These are phyloP conservation scores for Bombus huntii DNA, from an alignment of 1,140 invertebrate species.

Conservation along the genomic window DNA sequence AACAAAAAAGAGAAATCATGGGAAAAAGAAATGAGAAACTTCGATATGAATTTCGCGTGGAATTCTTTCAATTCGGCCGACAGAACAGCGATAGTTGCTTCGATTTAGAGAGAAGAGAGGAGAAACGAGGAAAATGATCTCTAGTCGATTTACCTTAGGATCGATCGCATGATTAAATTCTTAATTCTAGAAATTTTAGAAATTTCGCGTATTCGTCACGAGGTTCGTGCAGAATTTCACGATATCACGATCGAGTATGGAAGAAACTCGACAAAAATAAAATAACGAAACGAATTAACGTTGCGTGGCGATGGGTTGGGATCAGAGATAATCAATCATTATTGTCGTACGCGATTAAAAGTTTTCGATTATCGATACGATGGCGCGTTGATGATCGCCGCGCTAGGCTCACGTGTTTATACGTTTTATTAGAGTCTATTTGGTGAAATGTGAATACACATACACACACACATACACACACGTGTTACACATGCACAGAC, in stretches of 20 bases:
- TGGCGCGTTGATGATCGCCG: conserved; percentile 37
- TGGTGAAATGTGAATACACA: conserved; percentile 25
- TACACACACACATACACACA: not conserved
- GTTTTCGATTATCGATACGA: conserved; percentile 45
- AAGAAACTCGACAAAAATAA: not conserved
- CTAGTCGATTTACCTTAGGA: conserved; percentile 34
- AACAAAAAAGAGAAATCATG: not conserved
- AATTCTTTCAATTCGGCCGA: conserved; percentile 40
- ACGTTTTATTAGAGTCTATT: conserved; percentile 69
- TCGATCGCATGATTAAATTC: conserved; percentile 33
- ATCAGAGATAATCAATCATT: conserved; percentile 43
- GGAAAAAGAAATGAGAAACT: not conserved
- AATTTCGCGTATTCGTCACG: not conserved
- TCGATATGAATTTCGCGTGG: conserved; percentile 14
- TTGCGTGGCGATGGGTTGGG: conserved; percentile 35
- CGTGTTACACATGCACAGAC: not conserved
- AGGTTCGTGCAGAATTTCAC: not conserved
- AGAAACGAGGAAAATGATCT: conserved; percentile 4
- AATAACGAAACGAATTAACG: not conserved
- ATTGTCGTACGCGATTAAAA: conserved; percentile 33
- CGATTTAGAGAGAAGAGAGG: conserved; percentile 1
- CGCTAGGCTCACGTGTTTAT: conserved; percentile 66
- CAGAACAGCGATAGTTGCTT: conserved; percentile 27
- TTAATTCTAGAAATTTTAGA: conserved; percentile 13
- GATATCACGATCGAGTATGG: not conserved